phyloP scores from a whole-genome alignment of 2,888 invertebrate species.

The Gibbula magus region DNA sequence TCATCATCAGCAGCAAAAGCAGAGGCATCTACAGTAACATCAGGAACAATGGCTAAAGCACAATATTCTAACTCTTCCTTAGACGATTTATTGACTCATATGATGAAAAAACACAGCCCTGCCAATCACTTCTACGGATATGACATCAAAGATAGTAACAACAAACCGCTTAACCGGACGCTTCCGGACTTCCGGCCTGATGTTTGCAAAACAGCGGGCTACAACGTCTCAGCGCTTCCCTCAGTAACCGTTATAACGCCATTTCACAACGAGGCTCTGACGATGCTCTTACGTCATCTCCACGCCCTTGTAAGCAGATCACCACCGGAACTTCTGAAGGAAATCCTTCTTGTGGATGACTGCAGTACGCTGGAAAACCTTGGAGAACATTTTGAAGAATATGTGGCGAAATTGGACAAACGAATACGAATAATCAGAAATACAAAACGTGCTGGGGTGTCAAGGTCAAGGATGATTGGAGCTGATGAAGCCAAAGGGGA shows the following conservation, averaged over 20 bases:
- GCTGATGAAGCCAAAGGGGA: neutral
- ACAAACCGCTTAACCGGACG: neutral
- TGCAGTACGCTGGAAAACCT: neutral
- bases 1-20: no score
- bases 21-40: no score
- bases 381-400: neutral
- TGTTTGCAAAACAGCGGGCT: neutral
- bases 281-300: neutral
- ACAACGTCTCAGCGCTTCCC: neutral
- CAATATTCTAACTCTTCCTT: no score
- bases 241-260: neutral
- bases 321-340: neutral
- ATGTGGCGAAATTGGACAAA: neutral
- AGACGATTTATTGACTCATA: neutral
- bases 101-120: neutral
- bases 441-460: neutral
- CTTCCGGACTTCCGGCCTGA: neutral
- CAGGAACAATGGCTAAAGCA: no score
- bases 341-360: neutral
- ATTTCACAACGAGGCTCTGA: constrained; percentile 2
- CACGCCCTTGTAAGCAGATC: neutral
- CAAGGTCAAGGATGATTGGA: neutral
- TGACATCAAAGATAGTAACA: neutral
- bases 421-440: neutral
- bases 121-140: neutral